Base-by-base conservation (phyloP, 2,113 vertebrate genomes). In the Camelus bactrianus region DNA sequence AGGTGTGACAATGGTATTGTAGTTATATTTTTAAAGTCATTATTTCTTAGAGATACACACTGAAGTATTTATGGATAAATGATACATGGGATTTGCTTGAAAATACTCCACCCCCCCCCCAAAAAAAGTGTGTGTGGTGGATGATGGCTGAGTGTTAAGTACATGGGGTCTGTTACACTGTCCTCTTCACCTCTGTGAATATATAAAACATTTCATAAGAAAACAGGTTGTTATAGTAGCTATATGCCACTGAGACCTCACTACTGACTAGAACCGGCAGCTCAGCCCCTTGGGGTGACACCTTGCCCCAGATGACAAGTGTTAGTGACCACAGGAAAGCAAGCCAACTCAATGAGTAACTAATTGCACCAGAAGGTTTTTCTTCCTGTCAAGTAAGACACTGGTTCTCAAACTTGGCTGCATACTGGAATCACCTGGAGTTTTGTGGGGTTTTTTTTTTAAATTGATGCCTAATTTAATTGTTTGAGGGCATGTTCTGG, bases 61-160 rank as follows among this genome's bases (percentile, higher is more conserved):
- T 19, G 4, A 92, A 85, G 35, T 76, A 58, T 87, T 64, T 90
- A 85, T 67, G 24, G 46, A 70, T 77, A 95, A 92, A 90, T 28
- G n/a, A 80, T 73, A 46, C 48, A 56, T 60, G 38, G 32, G 16
- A 67, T 87, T 77, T 83, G 32, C 35, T 95, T 96, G 32, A 86
- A 79, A 95, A 92, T 73, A 86, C 20, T 60, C 42, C 42, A 67
- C 11, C 32, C 5, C 12, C 20, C 8, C 8, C 17, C 8, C 8
- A 30, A 87, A 69, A 69, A 42, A 42, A 42, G 38, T 42, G 5
- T 6, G 5, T 56, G 14, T 69, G 42, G 64, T 5, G 52, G 86
- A 38, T 54, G 81, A 72, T 14, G 32, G 54, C 67, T 81, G 42
- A 38, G 5, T 50, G 35, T 7, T 58, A 26, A 52, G 24, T 32